phyloP scores from a whole-genome alignment of 2,888 invertebrate species.

The Dendrolimus houi region DNA sequence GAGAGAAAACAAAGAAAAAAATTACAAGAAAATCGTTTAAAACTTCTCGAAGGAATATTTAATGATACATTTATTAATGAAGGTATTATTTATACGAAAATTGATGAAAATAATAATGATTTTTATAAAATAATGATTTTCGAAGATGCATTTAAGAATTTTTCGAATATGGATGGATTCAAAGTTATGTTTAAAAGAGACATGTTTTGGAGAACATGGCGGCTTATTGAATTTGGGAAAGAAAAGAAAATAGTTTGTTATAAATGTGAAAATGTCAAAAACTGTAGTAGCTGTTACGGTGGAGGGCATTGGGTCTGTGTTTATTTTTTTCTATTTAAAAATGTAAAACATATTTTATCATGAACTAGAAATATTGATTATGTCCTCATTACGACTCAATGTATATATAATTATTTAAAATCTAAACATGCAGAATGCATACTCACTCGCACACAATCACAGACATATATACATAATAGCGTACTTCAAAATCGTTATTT shows the following conservation, averaged over 20 bases:
- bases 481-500: too few relatives aligned
- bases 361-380: too few relatives aligned
- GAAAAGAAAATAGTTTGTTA: conserved; percentile 30
- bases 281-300: conserved; percentile 21
- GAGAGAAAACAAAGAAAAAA: too few relatives aligned
- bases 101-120: conserved; percentile 7
- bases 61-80: conserved; percentile 26
- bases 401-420: neutral
- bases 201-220: conserved; percentile 49
- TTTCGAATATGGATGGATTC: conserved; percentile 36
- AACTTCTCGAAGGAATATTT: conserved; percentile 12
- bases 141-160: conserved; percentile 32
- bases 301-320: conserved; percentile 45
- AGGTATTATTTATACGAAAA: conserved; percentile 27
- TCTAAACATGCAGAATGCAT: too few relatives aligned
- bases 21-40: too few relatives aligned
- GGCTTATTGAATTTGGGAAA: conserved; percentile 7
- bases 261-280: conserved; percentile 29
- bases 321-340: too few relatives aligned
- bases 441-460: too few relatives aligned
- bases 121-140: conserved; percentile 15
- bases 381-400: too few relatives aligned
- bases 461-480: too few relatives aligned
- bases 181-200: conserved; percentile 44
- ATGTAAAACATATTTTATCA: too few relatives aligned